A percentile compares a stretch with the other conserved stretches of the same genome.
Conservation (phyloP, 1,140 invertebrate genomes). For the Lasioglossum albipes region DNA sequence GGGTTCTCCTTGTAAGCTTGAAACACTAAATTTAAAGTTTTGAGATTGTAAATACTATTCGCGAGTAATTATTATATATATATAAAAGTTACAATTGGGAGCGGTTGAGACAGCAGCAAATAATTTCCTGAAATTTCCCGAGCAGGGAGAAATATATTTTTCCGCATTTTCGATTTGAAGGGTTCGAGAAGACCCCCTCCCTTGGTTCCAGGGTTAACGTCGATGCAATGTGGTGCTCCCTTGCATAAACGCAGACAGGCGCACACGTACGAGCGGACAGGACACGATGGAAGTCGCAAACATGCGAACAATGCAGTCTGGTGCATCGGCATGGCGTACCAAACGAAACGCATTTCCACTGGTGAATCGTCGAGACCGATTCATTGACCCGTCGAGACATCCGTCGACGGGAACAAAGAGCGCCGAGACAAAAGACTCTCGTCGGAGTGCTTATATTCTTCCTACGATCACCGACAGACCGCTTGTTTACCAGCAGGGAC, state of each 20-base stretch:
- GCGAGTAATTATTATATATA: too few relatives aligned
- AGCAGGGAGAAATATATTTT: too few relatives aligned
- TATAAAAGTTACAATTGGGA: too few relatives aligned
- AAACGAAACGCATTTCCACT: constrained; percentile 60
- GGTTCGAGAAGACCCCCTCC: too few relatives aligned
- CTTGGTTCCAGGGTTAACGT: constrained; percentile 11
- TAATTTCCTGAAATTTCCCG: too few relatives aligned
- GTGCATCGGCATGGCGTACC: constrained; percentile 34
- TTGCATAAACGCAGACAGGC: background rate
- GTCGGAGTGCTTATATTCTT: constrained; percentile 57
- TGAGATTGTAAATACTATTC: too few relatives aligned
- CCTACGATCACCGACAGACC: constrained; percentile 33
- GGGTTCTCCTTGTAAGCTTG: too few relatives aligned
- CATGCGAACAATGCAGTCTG: constrained; percentile 55
- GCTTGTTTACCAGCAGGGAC: constrained; percentile 23
- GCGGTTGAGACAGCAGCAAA: too few relatives aligned
- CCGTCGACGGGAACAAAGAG: constrained; percentile 63
- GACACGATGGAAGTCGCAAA: constrained; percentile 37
- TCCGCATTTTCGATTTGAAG: too few relatives aligned
- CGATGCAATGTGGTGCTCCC: background rate
- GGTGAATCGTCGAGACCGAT: constrained; percentile 61
- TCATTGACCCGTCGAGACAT: constrained; percentile 66
- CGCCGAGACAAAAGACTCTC: constrained; percentile 58
- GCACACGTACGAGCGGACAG: background rate
- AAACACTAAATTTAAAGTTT: too few relatives aligned